phyloP scores from a whole-genome alignment of 2,797 vertebrate genomes.

The Garrulus glandarius region DNA sequence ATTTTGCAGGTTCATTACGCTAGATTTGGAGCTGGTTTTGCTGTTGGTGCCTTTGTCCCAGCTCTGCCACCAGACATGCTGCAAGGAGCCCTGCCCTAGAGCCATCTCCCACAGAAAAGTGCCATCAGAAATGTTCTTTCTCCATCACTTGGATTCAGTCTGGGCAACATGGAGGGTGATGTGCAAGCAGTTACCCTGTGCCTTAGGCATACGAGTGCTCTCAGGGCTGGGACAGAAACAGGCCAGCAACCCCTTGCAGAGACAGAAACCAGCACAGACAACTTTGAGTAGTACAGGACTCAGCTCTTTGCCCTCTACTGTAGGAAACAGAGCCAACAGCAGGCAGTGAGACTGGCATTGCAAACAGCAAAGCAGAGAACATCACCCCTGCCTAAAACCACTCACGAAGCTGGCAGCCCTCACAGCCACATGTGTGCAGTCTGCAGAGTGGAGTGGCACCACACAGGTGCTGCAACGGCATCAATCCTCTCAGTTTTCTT shows the following conservation, averaged over 20 bases:
- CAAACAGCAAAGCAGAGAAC: neutral
- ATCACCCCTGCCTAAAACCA: neutral
- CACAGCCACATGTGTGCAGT: fast-evolving
- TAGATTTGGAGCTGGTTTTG: neutral
- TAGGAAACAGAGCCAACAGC: neutral
- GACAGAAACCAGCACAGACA: neutral
- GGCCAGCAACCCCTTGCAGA: neutral
- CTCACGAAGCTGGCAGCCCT: neutral
- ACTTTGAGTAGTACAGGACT: neutral
- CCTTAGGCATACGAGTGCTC: neutral
- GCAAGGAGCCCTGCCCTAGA: neutral
- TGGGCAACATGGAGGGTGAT: neutral
- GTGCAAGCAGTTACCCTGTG: neutral
- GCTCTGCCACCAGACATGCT: neutral
- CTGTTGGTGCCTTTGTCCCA: neutral
- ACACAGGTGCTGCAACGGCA: neutral
- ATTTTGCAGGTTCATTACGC: neutral
- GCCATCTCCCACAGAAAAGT: neutral
- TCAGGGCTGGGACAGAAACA: neutral
- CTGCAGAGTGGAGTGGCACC: neutral
- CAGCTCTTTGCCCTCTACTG: neutral
- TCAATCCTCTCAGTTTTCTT: neutral
- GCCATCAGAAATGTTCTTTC: neutral
- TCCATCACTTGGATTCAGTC: neutral
- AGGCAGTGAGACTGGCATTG: neutral